Base-by-base conservation (phyloP, 2,113 vertebrate species). In the Corythornis cristatus region DNA sequence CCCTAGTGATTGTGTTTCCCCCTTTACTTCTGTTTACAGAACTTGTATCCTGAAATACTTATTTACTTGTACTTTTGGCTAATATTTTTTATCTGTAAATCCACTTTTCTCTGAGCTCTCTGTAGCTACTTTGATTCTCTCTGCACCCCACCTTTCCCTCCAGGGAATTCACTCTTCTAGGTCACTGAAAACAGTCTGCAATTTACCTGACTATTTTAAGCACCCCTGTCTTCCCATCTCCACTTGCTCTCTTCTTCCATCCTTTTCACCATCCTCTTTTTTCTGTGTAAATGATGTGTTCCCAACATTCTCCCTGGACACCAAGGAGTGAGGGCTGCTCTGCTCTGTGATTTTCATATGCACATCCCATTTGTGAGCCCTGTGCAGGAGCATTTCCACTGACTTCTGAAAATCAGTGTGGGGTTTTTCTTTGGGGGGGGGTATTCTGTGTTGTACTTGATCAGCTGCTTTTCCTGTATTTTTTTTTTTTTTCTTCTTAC, bases 211-310 rank as follows among this genome's bases (percentile, higher is more conserved):
- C 57, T 74, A 3, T 50, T 40, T 77, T 51, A 50, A 88, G 62
- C 35, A 51, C 31, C 6, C 2, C 1, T 11, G 3, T 93, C 45
- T 82, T 23, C 42, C 77, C 67, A 73, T 33, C 40, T 46, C 1
- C 11, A 17, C 37, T 66, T 67, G 13, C 3, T 64, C 12, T 93
- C 12, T 73, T 43, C 17, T 48, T 77, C 79, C 28, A 16, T 80
- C 57, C 72, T 92, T 94, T 93, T 31, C 66, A 26, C 81, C 70
- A 28, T 68, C 56, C 8, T 90, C 51, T 83, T 84, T 91, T 86
- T 37, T 37, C 37, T 37, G 37, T 37, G 17, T 35, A 51, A 72
- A 37, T 61, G 45, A 29, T 80, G 29, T 9, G 3, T 23, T 86
- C 57, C 84, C 50, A 72, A 25, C 74, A 71, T 65, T 57, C n/a